Evolutionary conservation across 2,113 vertebrate species (phyloP).

Genomic region (Xenopus borealis): DNA sequence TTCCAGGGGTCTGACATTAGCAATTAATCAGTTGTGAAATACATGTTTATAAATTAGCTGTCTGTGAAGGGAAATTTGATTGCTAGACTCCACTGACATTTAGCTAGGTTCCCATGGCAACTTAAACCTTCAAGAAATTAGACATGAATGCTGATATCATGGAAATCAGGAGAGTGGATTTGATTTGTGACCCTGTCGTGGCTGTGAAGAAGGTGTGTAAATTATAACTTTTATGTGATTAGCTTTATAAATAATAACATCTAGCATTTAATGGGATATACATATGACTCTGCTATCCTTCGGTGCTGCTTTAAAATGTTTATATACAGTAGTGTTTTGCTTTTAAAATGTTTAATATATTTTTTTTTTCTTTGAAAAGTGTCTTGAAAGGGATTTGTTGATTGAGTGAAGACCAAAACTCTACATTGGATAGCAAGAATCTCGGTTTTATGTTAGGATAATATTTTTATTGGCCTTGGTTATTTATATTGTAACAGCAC

Average conservation of each 20-base stretch:
- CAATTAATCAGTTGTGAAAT: slow-evolving; percentile 44
- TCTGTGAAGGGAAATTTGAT: slow-evolving; percentile 32
- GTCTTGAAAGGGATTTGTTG: no score
- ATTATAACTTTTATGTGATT: neutral
- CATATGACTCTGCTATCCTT: neutral
- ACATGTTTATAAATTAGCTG: slow-evolving; percentile 46
- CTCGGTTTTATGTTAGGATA: no score
- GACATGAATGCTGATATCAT: slow-evolving; percentile 15
- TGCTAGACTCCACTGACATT: slow-evolving; percentile 35
- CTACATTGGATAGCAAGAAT: no score
- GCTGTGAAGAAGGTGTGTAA: neutral
- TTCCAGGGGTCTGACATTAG: slow-evolving; percentile 33
- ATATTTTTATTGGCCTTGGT: no score
- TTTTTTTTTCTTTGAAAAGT: no score
- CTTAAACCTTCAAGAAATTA: slow-evolving; percentile 31
- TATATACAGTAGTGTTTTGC: no score
- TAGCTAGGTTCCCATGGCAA: slow-evolving; percentile 32
- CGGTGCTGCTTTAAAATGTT: no score
- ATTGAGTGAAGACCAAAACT: no score
- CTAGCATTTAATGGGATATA: neutral
- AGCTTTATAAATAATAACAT: neutral
- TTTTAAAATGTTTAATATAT: no score
- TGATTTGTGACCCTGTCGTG: slow-evolving; percentile 26
- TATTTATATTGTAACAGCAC: no score
- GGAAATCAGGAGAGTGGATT: slow-evolving; percentile 5